Conservation (phyloP, 2,113 vertebrate genomes). For the Probosciger aterrimus region DNA sequence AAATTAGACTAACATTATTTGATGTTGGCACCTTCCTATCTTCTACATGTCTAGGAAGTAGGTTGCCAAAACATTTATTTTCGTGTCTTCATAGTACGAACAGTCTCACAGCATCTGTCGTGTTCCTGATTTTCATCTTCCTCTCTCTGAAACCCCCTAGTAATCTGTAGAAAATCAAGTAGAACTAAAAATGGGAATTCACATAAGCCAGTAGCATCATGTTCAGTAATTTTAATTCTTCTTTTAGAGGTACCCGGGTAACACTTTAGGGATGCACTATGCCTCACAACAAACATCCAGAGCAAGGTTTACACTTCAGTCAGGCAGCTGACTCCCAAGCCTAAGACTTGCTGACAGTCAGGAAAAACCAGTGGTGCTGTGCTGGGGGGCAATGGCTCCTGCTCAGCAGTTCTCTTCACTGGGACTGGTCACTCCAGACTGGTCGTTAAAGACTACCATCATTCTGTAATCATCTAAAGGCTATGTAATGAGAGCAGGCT, state of each 20-base stretch:
- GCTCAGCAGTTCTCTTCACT: background rate
- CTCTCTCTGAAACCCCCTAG: background rate
- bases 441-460: background rate
- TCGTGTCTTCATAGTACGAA: background rate
- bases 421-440: background rate
- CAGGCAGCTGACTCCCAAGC: background rate
- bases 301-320: background rate
- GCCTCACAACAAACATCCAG: background rate
- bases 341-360: background rate
- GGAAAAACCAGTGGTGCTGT: background rate
- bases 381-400: background rate
- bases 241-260: background rate
- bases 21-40: background rate
- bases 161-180: background rate
- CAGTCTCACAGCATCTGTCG: background rate
- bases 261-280: background rate
- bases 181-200: background rate
- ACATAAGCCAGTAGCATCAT: background rate
- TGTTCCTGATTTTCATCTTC: slow-evolving; percentile 8
- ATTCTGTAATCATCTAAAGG: background rate
- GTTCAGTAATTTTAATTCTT: background rate
- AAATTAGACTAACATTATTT: background rate
- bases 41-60: background rate
- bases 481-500: background rate
- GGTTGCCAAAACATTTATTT: background rate